These are phyloP conservation scores for Agelas oroides DNA, from an alignment of 37 sponge, comb jelly and placozoan species.

Conservation along the genomic window DNA sequence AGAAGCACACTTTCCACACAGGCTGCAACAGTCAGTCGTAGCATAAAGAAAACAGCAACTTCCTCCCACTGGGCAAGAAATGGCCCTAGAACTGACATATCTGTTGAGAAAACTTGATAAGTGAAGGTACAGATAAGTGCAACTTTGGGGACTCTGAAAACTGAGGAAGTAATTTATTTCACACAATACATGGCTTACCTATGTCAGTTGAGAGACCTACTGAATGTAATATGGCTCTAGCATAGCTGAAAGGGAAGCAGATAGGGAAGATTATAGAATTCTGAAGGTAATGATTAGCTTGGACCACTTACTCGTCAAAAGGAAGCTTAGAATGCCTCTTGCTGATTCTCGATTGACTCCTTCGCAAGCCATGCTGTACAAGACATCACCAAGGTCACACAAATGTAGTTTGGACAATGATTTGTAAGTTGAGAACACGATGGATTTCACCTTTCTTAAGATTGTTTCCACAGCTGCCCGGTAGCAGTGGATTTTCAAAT, in stretches of 20 bases:
- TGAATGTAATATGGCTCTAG: constrained; percentile 30
- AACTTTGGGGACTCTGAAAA: too few species aligned
- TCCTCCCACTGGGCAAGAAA: constrained; percentile 55
- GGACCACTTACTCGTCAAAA: constrained; percentile 53
- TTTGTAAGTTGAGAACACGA: neutral
- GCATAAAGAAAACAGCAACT: constrained; percentile 75
- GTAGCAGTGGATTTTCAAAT: constrained; percentile 73
- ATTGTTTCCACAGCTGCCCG: constrained; percentile 75
- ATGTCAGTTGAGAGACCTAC: constrained; percentile 15
- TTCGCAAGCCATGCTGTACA: constrained; percentile 50
- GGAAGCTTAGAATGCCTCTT: constrained; percentile 70
- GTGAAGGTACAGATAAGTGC: neutral
- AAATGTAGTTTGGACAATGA: too few species aligned
- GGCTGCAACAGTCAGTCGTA: constrained; percentile 75
- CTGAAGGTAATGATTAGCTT: too few species aligned
- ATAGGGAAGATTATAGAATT: too few species aligned
- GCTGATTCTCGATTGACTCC: constrained; percentile 59
- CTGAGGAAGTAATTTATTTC: too few species aligned
- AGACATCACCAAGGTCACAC: neutral
- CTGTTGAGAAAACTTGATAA: neutral
- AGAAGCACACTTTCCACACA: constrained; percentile 81
- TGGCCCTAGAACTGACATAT: constrained; percentile 28
- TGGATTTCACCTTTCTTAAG: constrained; percentile 53
- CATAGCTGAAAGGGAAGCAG: constrained; percentile 40
- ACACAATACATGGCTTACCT: constrained; percentile 20